Percentiles rank a stretch among this genome's conserved stretches.
Evolutionary conservation across 2,797 vertebrate genomes (phyloP).

Genomic region (Eptatretus atami): DNA sequence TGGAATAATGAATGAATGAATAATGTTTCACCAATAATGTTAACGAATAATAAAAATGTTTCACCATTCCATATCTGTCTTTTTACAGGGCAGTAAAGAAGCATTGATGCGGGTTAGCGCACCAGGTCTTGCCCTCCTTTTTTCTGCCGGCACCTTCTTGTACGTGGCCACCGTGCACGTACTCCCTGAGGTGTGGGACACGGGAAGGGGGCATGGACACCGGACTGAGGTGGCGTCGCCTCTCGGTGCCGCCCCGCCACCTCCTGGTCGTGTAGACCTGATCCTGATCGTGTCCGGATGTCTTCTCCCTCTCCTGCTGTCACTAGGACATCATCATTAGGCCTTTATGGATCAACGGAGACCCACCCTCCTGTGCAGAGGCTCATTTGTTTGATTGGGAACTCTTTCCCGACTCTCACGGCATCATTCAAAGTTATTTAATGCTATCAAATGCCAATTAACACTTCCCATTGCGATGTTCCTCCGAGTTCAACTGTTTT

Average conservation of each 20-base stretch:
- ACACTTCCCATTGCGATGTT: too few relatives aligned
- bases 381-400: conserved; percentile 4
- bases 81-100: conserved; percentile 71
- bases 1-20: too few relatives aligned
- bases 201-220: conserved; percentile 73
- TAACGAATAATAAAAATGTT: too few relatives aligned
- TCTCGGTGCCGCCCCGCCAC: conserved; percentile 19
- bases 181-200: conserved; percentile 76
- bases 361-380: conserved; percentile 2
- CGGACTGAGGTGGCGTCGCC: conserved; percentile 9
- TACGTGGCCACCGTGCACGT: conserved; percentile 95
- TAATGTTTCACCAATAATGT: neutral
- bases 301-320: conserved; percentile 72
- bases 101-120: conserved; percentile 78
- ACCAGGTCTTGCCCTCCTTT: conserved; percentile 91
- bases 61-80: neutral
- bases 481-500: too few relatives aligned
- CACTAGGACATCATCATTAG: conserved; percentile 79
- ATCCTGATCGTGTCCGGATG: conserved; percentile 59
- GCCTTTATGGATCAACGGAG: neutral
- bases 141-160: conserved; percentile 89
- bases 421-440: too few relatives aligned
- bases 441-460: too few relatives aligned
- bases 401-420: too few relatives aligned
- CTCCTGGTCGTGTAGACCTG: conserved; percentile 73